phyloP scores from a whole-genome alignment of 2,888 invertebrate genomes.

The Bedellia somnulentella region DNA sequence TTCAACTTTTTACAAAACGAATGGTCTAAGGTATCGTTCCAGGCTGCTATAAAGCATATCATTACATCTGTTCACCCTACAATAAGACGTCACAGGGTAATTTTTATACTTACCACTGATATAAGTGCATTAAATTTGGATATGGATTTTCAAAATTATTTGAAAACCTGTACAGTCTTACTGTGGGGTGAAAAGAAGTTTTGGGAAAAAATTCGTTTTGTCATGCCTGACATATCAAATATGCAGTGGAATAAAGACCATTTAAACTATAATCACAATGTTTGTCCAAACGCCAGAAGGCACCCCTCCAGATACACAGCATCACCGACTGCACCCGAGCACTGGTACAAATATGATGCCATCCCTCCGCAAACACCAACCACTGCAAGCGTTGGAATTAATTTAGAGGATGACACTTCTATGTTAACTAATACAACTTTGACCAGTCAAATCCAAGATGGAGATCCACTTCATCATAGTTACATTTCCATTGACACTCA shows the following conservation, averaged over 20 bases:
- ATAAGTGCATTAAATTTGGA: constrained; percentile 74
- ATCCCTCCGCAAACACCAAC: constrained; percentile 60
- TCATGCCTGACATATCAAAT: constrained; percentile 76
- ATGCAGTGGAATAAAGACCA: constrained; percentile 64
- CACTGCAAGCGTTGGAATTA: constrained; percentile 51
- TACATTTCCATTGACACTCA: constrained; percentile 68
- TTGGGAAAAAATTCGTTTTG: constrained; percentile 84
- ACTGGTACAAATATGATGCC: constrained; percentile 71
- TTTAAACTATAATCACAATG: constrained; percentile 54
- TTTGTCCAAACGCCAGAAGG: constrained; percentile 58
- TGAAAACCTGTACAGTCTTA: constrained; percentile 71
- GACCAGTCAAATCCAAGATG: constrained; percentile 66
- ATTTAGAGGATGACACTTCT: constrained; percentile 63
- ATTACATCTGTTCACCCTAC: constrained; percentile 66
- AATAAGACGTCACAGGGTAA: constrained; percentile 63
- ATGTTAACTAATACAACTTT: constrained; percentile 64
- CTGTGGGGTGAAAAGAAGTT: constrained; percentile 84
- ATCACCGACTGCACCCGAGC: constrained; percentile 71
- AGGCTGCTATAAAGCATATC: constrained; percentile 76
- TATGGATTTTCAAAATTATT: constrained; percentile 71
- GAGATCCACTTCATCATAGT: constrained; percentile 67
- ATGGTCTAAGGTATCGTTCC: constrained; percentile 81
- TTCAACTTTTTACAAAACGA: constrained; percentile 80
- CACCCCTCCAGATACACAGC: constrained; percentile 69
- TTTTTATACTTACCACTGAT: constrained; percentile 61